Percentiles rank a stretch among this genome's conserved stretches.
These are phyloP conservation scores for Porphyrio hochstetteri DNA, from an alignment of 2,113 vertebrate genomes.

Conservation along the genomic window DNA sequence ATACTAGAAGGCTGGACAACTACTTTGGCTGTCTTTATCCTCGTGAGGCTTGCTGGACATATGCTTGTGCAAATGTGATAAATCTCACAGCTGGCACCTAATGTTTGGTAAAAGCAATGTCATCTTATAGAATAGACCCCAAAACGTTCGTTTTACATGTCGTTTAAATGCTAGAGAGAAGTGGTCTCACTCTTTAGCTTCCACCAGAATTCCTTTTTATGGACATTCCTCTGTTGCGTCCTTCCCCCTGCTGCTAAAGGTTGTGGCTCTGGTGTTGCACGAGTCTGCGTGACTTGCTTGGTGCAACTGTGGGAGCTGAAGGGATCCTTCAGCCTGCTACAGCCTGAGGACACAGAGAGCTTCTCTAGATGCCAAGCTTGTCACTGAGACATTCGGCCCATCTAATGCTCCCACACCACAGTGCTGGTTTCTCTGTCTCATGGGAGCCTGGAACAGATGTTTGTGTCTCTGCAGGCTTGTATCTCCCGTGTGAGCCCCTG, in stretches of 20 bases:
- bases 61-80: background rate
- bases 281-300: background rate
- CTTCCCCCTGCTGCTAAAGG: background rate
- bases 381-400: background rate
- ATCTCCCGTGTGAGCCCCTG: background rate
- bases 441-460: accelerated
- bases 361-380: background rate
- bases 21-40: constrained; percentile 28
- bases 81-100: constrained; percentile 19
- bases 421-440: background rate
- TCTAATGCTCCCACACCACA: background rate
- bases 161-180: background rate
- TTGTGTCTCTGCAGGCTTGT: background rate
- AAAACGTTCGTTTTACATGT: background rate
- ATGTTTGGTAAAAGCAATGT: background rate
- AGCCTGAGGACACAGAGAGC: background rate
- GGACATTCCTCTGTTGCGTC: background rate
- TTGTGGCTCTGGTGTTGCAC: background rate
- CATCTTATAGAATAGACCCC: background rate
- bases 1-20: constrained; percentile 15
- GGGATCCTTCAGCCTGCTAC: background rate
- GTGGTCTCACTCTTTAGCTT: background rate
- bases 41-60: background rate
- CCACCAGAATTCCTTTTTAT: background rate
- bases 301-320: background rate